A percentile compares a stretch with the other conserved stretches of the same genome.
Evolutionary conservation across 2,888 invertebrate species (phyloP).

Genomic region (Euclidia mi): DNA sequence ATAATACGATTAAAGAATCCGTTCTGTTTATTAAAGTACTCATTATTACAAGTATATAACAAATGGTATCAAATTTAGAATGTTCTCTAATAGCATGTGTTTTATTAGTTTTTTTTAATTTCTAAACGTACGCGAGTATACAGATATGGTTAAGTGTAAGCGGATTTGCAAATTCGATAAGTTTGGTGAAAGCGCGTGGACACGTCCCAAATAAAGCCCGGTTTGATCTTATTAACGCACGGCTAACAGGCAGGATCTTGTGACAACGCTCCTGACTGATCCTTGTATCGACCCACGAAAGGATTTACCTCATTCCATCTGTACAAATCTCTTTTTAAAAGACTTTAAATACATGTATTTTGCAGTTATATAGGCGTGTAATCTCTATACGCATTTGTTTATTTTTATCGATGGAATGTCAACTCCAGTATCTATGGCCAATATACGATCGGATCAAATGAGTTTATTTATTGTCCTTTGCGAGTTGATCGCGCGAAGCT

Average conservation of each 20-base stretch:
- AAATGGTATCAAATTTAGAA: background rate
- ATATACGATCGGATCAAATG: too few species aligned
- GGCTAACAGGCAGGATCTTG: conserved; percentile 85
- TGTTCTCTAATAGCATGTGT: background rate
- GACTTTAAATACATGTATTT: too few species aligned
- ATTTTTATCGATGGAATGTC: too few species aligned
- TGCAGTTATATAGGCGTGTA: too few species aligned
- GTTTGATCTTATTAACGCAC: conserved; percentile 89
- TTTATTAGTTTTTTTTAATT: conserved; percentile 15
- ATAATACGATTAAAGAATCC: background rate
- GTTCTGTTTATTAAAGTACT: too few species aligned
- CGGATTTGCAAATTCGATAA: conserved; percentile 89
- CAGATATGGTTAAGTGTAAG: conserved; percentile 82
- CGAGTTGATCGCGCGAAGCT: too few species aligned
- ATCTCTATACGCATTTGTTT: too few species aligned
- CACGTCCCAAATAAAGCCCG: conserved; percentile 86
- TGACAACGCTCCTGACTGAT: conserved; percentile 76
- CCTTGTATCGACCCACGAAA: conserved; percentile 70
- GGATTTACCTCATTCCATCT: conserved; percentile 63
- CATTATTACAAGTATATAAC: too few species aligned
- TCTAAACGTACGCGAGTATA: conserved; percentile 31
- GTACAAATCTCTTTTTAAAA: too few species aligned
- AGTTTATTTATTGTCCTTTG: too few species aligned
- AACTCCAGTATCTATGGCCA: too few species aligned
- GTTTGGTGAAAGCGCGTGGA: conserved; percentile 88